Percentiles rank a stretch among this genome's conserved stretches.
Evolutionary conservation across 2,113 vertebrate species (phyloP).

Genomic region (Amblyornis subalaris): DNA sequence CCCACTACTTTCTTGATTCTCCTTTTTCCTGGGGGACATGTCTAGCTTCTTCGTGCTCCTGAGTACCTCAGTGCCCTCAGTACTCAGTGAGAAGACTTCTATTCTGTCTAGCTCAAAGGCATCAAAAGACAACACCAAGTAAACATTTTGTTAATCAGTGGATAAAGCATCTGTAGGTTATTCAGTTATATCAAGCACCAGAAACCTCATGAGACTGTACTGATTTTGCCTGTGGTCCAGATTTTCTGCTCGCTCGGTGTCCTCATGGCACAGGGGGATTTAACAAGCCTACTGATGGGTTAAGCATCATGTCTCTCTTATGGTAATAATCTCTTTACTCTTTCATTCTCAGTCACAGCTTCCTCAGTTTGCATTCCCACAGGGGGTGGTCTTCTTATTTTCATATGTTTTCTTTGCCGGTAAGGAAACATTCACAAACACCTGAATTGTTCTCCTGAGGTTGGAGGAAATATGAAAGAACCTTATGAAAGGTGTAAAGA

Average conservation of each 20-base stretch:
- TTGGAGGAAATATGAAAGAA: background rate
- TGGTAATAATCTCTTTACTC: background rate
- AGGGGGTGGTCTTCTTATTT: background rate
- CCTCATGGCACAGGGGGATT: background rate
- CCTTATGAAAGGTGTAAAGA: background rate
- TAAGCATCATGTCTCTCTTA: fast-evolving
- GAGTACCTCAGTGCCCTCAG: background rate
- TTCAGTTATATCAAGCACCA: background rate
- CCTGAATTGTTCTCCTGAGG: background rate
- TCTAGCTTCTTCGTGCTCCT: background rate
- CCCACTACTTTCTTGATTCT: background rate
- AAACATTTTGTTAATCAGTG: background rate
- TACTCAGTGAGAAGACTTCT: background rate
- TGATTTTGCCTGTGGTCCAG: background rate
- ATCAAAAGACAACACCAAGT: background rate
- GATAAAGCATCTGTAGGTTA: background rate
- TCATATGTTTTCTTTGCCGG: background rate
- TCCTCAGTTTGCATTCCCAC: background rate
- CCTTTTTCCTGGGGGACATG: background rate
- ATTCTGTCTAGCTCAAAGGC: background rate
- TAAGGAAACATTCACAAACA: background rate
- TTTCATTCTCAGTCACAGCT: background rate
- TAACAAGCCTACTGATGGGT: background rate
- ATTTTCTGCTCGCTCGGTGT: fast-evolving
- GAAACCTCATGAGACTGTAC: background rate